Percentiles rank a stretch among this genome's conserved stretches.
These are phyloP conservation scores for Drosophila varians DNA, from an alignment of 1,140 invertebrate genomes.

Conservation along the genomic window DNA sequence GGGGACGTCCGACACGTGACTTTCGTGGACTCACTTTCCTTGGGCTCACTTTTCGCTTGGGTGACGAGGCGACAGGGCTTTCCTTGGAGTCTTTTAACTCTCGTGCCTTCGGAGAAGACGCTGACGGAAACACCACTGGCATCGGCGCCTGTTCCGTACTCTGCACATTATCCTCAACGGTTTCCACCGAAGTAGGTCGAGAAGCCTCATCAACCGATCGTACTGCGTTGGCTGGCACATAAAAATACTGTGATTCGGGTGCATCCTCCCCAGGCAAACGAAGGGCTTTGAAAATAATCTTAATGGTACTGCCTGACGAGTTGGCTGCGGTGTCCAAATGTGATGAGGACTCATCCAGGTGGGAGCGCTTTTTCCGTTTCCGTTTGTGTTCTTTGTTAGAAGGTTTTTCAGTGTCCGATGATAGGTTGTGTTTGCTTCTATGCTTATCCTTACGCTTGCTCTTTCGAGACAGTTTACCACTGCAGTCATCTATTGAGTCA, in stretches of 20 bases:
- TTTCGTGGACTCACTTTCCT: conserved; percentile 69
- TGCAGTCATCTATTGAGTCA: conserved; percentile 67
- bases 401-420: conserved; percentile 86
- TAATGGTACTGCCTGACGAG: conserved; percentile 85
- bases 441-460: conserved; percentile 89
- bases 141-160: conserved; percentile 17
- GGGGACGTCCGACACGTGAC: conserved; percentile 54
- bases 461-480: conserved; percentile 83
- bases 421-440: conserved; percentile 86
- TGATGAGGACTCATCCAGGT: conserved; percentile 69
- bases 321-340: conserved; percentile 84
- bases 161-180: conserved; percentile 68
- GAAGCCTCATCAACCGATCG: conserved; percentile 78
- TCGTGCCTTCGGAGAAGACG: conserved; percentile 22
- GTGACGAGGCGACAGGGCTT: conserved; percentile 6
- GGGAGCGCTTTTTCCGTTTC: conserved; percentile 88
- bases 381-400: conserved; percentile 88
- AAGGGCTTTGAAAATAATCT: conserved; percentile 90
- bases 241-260: conserved; percentile 78
- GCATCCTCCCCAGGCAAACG: conserved; percentile 88
- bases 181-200: conserved; percentile 80
- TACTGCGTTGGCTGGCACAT: conserved; percentile 82
- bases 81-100: conserved; percentile 45
- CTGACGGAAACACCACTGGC: conserved; percentile 22
- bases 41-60: conserved; percentile 58